phyloP scores from a whole-genome alignment of 2,797 vertebrate genomes.

The Premnoplex brunnescens region DNA sequence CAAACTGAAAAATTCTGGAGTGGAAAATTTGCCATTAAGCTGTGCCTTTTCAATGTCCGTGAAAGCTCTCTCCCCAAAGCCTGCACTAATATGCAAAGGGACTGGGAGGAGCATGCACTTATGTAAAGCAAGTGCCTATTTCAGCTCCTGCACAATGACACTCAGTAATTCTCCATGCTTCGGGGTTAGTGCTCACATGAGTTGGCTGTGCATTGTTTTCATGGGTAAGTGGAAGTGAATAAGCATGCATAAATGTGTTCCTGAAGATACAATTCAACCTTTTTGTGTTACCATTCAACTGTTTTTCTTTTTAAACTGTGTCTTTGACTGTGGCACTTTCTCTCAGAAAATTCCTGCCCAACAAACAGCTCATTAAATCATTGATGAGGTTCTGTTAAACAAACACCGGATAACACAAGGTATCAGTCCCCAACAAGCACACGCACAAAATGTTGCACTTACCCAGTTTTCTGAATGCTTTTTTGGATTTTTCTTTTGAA shows the following conservation, averaged over 20 bases:
- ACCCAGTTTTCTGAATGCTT: neutral
- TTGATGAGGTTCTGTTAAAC: slow-evolving; percentile 12
- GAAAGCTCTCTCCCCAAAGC: neutral
- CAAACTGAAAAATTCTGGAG: neutral
- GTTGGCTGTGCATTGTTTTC: slow-evolving; percentile 22
- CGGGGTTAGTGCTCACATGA: neutral
- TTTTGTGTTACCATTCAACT: neutral
- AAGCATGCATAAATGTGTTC: slow-evolving; percentile 16
- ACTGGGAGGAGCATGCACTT: neutral
- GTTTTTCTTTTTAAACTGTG: neutral
- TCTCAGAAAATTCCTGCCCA: neutral
- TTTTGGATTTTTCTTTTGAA: slow-evolving; percentile 37
- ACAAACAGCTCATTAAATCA: slow-evolving; percentile 44
- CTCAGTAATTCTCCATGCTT: neutral
- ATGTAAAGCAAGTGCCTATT: neutral
- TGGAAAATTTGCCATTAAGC: neutral
- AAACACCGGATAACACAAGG: neutral
- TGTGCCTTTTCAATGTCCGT: neutral
- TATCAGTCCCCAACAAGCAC: neutral
- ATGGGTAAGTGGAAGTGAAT: slow-evolving; percentile 28
- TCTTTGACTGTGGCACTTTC: neutral
- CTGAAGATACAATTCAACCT: slow-evolving; percentile 31
- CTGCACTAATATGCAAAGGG: neutral
- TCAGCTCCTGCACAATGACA: neutral
- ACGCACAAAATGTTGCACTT: neutral